phyloP scores from a whole-genome alignment of 2,888 invertebrate species.

The Acholoe squamosa region DNA sequence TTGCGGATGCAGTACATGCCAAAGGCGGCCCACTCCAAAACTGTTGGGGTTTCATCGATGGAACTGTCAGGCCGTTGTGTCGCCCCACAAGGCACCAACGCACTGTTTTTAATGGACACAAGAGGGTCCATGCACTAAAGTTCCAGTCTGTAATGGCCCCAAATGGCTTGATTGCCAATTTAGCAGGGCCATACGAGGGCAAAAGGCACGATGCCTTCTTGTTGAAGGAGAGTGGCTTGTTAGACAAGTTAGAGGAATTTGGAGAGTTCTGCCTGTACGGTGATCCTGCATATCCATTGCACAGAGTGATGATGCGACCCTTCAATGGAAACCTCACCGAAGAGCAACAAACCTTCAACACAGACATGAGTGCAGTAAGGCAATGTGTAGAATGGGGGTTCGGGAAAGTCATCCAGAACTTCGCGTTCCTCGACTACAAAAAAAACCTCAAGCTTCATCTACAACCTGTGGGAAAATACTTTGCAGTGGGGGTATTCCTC shows the following conservation, averaged over 20 bases:
- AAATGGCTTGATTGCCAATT: too few relatives aligned
- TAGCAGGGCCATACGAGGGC: too few relatives aligned
- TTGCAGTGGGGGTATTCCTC: conserved; percentile 67
- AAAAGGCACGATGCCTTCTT: too few relatives aligned
- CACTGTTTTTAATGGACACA: conserved; percentile 66
- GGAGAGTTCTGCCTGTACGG: too few relatives aligned
- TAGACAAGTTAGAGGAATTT: too few relatives aligned
- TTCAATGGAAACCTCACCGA: conserved; percentile 49
- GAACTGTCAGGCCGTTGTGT: conserved; percentile 67
- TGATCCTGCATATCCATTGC: neutral
- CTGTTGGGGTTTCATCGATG: conserved; percentile 66
- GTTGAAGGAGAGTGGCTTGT: too few relatives aligned
- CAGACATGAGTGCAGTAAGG: conserved; percentile 65
- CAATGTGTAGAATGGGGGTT: conserved; percentile 64
- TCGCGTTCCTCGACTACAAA: conserved; percentile 68
- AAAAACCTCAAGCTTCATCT: conserved; percentile 68
- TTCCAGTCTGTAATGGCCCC: conserved; percentile 64
- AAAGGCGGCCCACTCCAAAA: conserved; percentile 49
- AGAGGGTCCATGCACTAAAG: conserved; percentile 64
- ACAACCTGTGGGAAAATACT: conserved; percentile 70
- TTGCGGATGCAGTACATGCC: too few relatives aligned
- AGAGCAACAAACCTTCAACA: conserved; percentile 67
- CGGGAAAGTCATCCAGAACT: conserved; percentile 53
- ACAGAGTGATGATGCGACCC: conserved; percentile 66
- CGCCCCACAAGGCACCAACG: conserved; percentile 63